phyloP scores from a whole-genome alignment of 2,113 vertebrate species.

The Ceyx cyanopectus region DNA sequence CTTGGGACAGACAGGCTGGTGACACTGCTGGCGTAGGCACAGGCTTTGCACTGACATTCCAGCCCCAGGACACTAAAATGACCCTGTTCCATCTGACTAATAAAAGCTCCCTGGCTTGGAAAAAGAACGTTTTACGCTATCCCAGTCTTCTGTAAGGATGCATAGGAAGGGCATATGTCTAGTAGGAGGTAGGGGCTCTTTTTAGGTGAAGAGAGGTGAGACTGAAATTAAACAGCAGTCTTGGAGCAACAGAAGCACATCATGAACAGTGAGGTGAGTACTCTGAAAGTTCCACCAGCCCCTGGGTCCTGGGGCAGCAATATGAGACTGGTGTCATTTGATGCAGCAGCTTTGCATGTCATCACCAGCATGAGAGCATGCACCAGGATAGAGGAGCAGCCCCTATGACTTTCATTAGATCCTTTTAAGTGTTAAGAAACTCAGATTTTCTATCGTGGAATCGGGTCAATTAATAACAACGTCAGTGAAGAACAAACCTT shows the following conservation, averaged over 20 bases:
- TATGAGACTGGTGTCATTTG: background rate
- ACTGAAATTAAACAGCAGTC: background rate
- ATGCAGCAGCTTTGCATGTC: background rate
- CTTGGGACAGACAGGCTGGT: background rate
- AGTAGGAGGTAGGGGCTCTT: background rate
- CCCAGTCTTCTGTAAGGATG: background rate
- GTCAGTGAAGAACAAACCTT: too few relatives aligned
- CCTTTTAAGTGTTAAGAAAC: background rate
- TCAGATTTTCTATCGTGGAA: background rate
- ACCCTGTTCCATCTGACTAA: background rate
- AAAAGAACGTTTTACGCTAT: background rate
- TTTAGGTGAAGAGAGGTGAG: background rate
- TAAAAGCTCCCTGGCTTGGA: background rate
- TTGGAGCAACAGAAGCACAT: accelerated
- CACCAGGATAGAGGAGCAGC: background rate
- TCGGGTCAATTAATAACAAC: background rate
- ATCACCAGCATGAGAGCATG: background rate
- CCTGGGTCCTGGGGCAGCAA: accelerated
- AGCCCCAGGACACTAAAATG: background rate
- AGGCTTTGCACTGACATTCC: background rate
- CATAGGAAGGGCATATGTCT: background rate
- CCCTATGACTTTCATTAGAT: background rate
- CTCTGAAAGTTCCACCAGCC: background rate
- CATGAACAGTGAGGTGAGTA: accelerated
- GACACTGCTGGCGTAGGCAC: background rate